Percentiles rank a stretch among this genome's conserved stretches.
Evolutionary conservation across 2,797 vertebrate species (phyloP).

Genomic region (Euphonia xanthogaster): DNA sequence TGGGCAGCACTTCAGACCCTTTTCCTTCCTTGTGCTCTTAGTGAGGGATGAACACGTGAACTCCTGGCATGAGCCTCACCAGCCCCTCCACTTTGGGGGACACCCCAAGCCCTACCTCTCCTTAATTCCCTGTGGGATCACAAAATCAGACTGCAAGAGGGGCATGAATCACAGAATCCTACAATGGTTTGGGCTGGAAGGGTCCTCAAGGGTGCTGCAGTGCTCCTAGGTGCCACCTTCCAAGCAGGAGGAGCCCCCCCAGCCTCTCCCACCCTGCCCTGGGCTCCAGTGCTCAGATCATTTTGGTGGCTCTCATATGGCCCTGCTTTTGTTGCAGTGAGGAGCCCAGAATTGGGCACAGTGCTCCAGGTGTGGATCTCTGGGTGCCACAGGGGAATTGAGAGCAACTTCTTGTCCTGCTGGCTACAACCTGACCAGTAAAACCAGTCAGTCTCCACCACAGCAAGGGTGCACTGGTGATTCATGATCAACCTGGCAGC

Average conservation of each 20-base stretch:
- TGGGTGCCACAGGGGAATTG: rapidly evolving
- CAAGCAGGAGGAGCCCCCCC: background rate
- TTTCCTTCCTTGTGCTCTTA: background rate
- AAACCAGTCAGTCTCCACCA: background rate
- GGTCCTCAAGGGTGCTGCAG: background rate
- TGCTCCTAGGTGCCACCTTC: background rate
- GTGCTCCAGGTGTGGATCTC: background rate
- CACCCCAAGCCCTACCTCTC: background rate
- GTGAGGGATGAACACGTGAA: background rate
- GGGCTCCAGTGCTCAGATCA: background rate
- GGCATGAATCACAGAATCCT: background rate
- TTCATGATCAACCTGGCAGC: background rate
- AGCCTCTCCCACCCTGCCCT: background rate
- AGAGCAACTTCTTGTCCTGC: background rate
- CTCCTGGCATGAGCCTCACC: rapidly evolving
- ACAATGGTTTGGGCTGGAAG: background rate
- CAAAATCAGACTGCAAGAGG: background rate
- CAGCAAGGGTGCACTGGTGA: background rate
- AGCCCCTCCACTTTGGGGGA: rapidly evolving
- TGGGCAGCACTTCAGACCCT: background rate
- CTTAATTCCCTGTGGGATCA: background rate
- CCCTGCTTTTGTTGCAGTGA: background rate
- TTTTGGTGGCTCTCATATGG: background rate
- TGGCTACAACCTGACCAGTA: background rate
- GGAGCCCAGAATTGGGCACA: background rate